phyloP scores from a whole-genome alignment of 2,888 invertebrate genomes.

The Xanthia togata region DNA sequence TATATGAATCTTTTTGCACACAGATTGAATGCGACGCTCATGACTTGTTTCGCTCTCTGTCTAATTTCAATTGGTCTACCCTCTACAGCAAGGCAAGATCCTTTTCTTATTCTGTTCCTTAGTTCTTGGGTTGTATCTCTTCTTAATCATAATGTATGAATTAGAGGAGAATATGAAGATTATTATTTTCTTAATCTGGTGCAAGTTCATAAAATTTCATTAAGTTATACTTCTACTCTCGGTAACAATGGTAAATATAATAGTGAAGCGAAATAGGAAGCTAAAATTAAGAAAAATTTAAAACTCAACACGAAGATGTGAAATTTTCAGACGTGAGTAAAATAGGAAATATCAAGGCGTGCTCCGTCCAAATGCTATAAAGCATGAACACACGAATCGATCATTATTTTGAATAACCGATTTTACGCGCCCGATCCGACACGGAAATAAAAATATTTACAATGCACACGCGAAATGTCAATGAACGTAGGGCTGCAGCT shows the following conservation, averaged over 20 bases:
- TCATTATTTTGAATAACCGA: constrained; percentile 54
- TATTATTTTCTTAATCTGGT: not conserved
- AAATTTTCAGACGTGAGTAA: not conserved
- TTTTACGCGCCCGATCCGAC: constrained; percentile 42
- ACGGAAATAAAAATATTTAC: constrained; percentile 67
- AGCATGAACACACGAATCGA: constrained; percentile 41
- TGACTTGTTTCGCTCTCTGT: constrained; percentile 36
- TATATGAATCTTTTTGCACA: constrained; percentile 36
- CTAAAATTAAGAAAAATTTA: not conserved
- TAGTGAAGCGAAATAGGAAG: not conserved
- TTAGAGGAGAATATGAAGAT: not conserved
- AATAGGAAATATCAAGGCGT: constrained; percentile 18
- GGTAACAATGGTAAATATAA: not conserved
- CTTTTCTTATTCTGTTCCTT: not conserved
- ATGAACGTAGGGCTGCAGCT: constrained; percentile 68
- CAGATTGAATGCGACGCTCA: constrained; percentile 32
- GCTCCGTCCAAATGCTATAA: constrained; percentile 1
- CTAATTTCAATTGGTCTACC: constrained; percentile 10
- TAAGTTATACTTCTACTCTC: not conserved
- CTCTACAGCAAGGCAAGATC: constrained; percentile 1
- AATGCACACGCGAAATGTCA: constrained; percentile 70
- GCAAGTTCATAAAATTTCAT: not conserved
- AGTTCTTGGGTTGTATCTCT: not conserved
- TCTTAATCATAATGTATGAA: not conserved
- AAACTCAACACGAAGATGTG: not conserved